Percentiles rank a stretch among this genome's conserved stretches.
These are phyloP conservation scores for Miniopterus natalensis DNA, from an alignment of 2,113 vertebrate genomes.

Conservation along the genomic window DNA sequence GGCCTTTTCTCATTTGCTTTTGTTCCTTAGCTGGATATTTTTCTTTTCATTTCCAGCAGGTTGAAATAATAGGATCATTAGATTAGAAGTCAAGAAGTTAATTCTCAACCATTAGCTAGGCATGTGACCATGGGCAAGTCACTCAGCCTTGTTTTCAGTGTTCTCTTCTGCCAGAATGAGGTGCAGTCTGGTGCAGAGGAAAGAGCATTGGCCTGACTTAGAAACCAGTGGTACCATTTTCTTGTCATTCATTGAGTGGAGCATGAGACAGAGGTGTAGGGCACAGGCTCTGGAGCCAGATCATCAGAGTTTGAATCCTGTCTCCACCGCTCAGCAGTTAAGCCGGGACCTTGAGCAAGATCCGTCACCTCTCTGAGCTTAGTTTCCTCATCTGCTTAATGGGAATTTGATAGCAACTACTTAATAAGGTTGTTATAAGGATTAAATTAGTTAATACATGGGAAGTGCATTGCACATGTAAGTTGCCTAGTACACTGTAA, in stretches of 20 bases:
- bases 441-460: background rate
- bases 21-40: background rate
- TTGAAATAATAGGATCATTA: constrained; percentile 32
- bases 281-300: background rate
- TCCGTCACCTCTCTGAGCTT: background rate
- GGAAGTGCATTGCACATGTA: background rate
- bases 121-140: background rate
- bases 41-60: constrained; percentile 33
- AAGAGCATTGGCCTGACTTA: background rate
- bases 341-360: background rate
- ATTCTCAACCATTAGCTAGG: background rate
- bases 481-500: background rate
- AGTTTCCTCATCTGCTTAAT: background rate
- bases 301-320: background rate
- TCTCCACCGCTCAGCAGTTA: background rate
- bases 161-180: background rate
- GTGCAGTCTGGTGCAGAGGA: no score
- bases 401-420: background rate
- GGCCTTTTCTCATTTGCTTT: constrained; percentile 50
- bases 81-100: constrained; percentile 25
- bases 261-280: background rate
- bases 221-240: background rate
- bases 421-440: background rate
- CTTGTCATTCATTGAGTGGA: background rate
- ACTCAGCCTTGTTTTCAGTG: background rate